These are phyloP conservation scores for Salvelinus alpinus DNA, from an alignment of 2,113 vertebrate genomes.

Conservation along the genomic window DNA sequence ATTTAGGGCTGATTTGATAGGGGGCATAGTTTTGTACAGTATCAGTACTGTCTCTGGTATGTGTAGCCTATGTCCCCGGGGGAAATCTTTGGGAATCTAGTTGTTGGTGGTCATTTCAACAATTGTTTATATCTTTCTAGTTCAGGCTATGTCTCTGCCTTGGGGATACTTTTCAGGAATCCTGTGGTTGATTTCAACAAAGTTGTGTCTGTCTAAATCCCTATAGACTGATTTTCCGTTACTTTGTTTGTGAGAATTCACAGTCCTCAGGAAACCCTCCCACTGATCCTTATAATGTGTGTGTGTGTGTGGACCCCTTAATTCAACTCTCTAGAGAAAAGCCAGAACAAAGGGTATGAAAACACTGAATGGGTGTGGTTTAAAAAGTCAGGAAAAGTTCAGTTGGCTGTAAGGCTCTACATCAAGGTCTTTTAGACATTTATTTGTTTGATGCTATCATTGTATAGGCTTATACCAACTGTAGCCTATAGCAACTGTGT, in stretches of 20 bases:
- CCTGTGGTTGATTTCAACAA: slow-evolving; percentile 18
- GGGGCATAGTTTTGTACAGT: slow-evolving; percentile 43
- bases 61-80: slow-evolving; percentile 52
- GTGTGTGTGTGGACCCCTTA: slow-evolving; percentile 38
- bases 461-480: no score
- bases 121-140: background rate
- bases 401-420: no score
- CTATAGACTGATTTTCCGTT: slow-evolving; percentile 8
- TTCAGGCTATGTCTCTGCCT: no score
- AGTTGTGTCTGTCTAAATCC: slow-evolving; percentile 36
- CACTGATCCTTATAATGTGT: slow-evolving; percentile 48
- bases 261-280: slow-evolving; percentile 56
- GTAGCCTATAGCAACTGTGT: no score
- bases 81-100: background rate
- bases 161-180: no score
- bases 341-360: slow-evolving; percentile 58
- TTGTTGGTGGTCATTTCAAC: background rate
- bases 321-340: slow-evolving; percentile 49
- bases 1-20: slow-evolving; percentile 37
- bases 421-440: no score
- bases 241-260: background rate
- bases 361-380: slow-evolving; percentile 51
- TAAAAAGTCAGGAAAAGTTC: slow-evolving; percentile 2
- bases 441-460: no score
- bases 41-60: slow-evolving; percentile 36